Evolutionary conservation across 1,140 invertebrate genomes (phyloP).

Genomic region (Brachionus rotundiformis): DNA sequence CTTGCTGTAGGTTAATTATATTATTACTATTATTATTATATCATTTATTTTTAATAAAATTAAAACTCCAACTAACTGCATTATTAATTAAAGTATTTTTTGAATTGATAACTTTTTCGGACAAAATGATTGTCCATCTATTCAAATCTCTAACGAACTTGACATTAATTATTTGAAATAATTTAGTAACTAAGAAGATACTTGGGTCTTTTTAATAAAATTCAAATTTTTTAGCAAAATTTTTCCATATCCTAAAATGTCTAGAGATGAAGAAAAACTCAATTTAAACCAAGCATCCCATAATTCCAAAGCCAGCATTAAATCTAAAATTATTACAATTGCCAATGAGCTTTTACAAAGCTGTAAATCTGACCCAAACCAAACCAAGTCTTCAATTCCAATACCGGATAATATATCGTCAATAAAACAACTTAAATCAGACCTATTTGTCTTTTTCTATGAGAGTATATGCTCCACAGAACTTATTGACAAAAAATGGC

Average conservation of each 20-base stretch:
- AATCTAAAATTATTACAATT: background rate
- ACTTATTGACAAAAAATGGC: conserved; percentile 50
- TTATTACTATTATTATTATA: no score
- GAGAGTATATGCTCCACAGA: conserved; percentile 40
- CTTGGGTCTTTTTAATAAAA: background rate
- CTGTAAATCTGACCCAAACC: conserved; percentile 10
- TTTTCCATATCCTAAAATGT: conserved; percentile 1
- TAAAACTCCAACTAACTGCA: no score
- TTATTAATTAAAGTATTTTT: no score
- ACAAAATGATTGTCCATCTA: conserved; percentile 25
- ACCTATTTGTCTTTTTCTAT: conserved; percentile 29
- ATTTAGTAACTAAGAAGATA: conserved; percentile 10
- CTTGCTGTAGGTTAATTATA: no score
- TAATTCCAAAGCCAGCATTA: background rate
- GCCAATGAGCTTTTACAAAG: conserved; percentile 13
- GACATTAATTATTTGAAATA: background rate
- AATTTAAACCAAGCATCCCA: background rate
- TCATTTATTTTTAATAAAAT: no score
- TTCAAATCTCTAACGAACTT: background rate
- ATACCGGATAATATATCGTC: conserved; percentile 3
- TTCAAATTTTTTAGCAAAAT: background rate
- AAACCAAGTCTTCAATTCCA: background rate
- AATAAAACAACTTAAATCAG: conserved; percentile 37
- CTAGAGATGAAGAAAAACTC: background rate
- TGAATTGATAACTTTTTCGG: conserved; percentile 5